Base-by-base conservation (phyloP, 2,113 vertebrate species). In the Catagonus wagneri region DNA sequence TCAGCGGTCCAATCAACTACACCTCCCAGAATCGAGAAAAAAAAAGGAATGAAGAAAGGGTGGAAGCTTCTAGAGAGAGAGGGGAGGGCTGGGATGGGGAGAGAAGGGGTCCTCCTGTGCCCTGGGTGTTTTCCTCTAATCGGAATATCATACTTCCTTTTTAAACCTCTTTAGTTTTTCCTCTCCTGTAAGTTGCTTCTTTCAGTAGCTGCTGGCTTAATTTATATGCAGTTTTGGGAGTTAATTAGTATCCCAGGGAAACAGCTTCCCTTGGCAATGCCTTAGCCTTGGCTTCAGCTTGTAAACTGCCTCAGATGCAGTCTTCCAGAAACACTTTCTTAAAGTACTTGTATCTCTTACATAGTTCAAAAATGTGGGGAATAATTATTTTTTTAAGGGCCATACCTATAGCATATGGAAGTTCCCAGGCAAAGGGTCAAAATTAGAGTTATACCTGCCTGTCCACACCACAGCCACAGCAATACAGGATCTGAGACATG, bases 231-330 rank as follows among this genome's bases (percentile, higher is more conserved):
- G 25, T 96, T 93, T 95, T 96, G 94, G 75, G 85, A 91, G 93
- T 93, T 97, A 94, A 96, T 96, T 97, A 96, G 93, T 89, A 94
- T 98, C 96, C 78, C 68, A 96, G 89, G 93, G 72, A 84, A 94
- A 93, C 80, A 88, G 83, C 95, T 72, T 97, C 66, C 80, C 71
- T 90, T 63, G 93, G 93, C 54, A 71, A 32, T 95, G 80, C 74
- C 27, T 90, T 44, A 80, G 69, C 58, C 75, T 94, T 96, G 71
- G 85, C 76, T 95, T 74, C 44, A 90, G 75, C 71, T 94, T 76
- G 58, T 68, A 68, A 39, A 74, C 74, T 79, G 74, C n/a, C 16
- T 88, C 75, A 36, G 58, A 88, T 60, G 25, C 39, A 36, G 50
- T 81, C 78, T 95, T 96, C 71, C 76, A 90, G 80, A 97, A 95